These are phyloP conservation scores for Trichomycterus rosablanca DNA, from an alignment of 2,113 vertebrate species.

Conservation along the genomic window DNA sequence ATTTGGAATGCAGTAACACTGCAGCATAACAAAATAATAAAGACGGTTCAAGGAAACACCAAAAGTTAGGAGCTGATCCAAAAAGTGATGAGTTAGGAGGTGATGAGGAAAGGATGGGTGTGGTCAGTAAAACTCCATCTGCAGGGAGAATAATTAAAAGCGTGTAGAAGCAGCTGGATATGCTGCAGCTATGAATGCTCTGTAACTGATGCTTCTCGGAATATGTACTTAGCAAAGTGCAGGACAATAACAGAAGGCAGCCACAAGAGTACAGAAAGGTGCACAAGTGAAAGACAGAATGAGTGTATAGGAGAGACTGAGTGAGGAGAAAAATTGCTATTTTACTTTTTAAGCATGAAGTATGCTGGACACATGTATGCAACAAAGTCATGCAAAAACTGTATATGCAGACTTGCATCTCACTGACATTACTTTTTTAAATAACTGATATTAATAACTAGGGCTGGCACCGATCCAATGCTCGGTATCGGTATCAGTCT, in stretches of 20 bases:
- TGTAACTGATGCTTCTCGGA: not conserved
- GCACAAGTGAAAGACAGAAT: not conserved
- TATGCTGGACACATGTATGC: too few relatives aligned
- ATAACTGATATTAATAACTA: too few relatives aligned
- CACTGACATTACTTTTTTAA: too few relatives aligned
- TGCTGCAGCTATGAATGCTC: not conserved
- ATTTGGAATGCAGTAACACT: too few relatives aligned
- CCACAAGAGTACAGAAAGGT: too few relatives aligned
- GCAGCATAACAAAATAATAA: not conserved
- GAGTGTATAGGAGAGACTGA: constrained; percentile 9
- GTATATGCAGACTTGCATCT: too few relatives aligned
- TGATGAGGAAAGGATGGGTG: constrained; percentile 38
- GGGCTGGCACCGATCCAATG: too few relatives aligned
- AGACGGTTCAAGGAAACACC: too few relatives aligned
- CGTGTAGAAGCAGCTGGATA: constrained; percentile 10
- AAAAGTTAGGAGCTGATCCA: constrained; percentile 22
- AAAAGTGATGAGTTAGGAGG: constrained; percentile 28
- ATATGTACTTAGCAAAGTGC: too few relatives aligned
- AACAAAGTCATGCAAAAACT: too few relatives aligned
- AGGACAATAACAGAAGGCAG: not conserved
- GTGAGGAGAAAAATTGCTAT: not conserved
- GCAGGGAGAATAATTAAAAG: constrained; percentile 44
- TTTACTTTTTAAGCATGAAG: too few relatives aligned
- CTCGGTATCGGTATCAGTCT: too few relatives aligned
- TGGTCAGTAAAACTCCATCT: constrained; percentile 41